Evolutionary conservation across 1,140 invertebrate genomes (phyloP).

Genomic region (Ridgeia piscesae): DNA sequence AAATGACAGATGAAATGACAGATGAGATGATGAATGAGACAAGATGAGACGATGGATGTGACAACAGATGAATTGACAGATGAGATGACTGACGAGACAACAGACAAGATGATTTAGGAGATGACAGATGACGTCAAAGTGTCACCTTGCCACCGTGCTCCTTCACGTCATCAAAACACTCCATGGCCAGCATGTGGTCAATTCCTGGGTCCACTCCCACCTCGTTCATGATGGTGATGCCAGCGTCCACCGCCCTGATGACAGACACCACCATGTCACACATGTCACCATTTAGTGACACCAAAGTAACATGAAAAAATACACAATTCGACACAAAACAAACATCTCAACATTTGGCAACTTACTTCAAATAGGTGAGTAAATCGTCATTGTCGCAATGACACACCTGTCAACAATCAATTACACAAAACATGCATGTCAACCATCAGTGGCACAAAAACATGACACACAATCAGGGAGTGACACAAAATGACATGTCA

Average conservation of each 20-base stretch:
- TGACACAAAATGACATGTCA: not conserved
- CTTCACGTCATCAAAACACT: conserved; percentile 91
- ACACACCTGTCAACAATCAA: not conserved
- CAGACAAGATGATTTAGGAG: too few species aligned
- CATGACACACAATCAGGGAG: not conserved
- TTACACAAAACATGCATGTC: not conserved
- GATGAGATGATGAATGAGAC: too few species aligned
- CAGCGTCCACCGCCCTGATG: conserved; percentile 75
- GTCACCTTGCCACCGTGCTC: conserved; percentile 67
- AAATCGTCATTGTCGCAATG: not conserved
- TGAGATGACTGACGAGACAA: too few species aligned
- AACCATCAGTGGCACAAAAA: not conserved
- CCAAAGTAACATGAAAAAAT: not conserved
- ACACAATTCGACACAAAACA: not conserved
- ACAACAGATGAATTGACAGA: too few species aligned
- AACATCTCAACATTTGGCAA: not conserved
- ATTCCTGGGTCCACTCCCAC: conserved; percentile 97
- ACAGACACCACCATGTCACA: not conserved
- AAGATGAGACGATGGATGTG: too few species aligned
- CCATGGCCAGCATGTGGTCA: conserved; percentile 94
- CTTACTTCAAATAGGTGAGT: not conserved
- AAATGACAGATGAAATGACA: too few species aligned
- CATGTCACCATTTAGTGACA: not conserved
- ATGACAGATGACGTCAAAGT: not conserved
- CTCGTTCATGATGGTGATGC: conserved; percentile 91